Evolutionary conservation across 2,888 invertebrate species (phyloP).

Genomic region (Diachrysia chrysitis): DNA sequence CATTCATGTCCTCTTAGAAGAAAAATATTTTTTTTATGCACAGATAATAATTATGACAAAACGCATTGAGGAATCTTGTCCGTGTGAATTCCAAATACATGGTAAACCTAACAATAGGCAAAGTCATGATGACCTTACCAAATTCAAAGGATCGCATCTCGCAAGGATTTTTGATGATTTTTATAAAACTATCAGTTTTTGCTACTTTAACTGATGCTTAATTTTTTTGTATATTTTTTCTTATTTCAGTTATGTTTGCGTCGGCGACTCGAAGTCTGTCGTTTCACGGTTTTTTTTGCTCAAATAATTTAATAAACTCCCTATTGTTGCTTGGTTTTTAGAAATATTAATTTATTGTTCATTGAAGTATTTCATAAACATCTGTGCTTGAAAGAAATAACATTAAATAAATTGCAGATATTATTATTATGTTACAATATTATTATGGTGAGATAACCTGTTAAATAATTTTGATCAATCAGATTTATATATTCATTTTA

Average conservation of each 20-base stretch:
- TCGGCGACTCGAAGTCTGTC: constrained; percentile 83
- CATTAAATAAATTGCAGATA: background rate
- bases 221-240: constrained; percentile 61
- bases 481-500: no score
- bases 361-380: constrained; percentile 33
- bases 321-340: constrained; percentile 56
- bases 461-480: no score
- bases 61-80: no score
- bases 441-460: no score
- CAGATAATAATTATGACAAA: no score
- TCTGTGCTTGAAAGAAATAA: constrained; percentile 34
- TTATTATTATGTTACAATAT: background rate
- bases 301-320: constrained; percentile 66
- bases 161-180: constrained; percentile 64
- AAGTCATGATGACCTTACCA: constrained; percentile 83
- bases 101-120: constrained; percentile 57
- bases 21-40: no score
- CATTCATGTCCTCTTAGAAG: no score
- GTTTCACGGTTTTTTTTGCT: constrained; percentile 60
- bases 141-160: constrained; percentile 66
- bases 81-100: constrained; percentile 5
- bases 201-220: constrained; percentile 66
- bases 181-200: constrained; percentile 68
- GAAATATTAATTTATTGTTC: constrained; percentile 53
- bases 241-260: constrained; percentile 66